Evolutionary conservation across 2,113 vertebrate genomes (phyloP).

Genomic region (Girardinichthys multiradiatus): DNA sequence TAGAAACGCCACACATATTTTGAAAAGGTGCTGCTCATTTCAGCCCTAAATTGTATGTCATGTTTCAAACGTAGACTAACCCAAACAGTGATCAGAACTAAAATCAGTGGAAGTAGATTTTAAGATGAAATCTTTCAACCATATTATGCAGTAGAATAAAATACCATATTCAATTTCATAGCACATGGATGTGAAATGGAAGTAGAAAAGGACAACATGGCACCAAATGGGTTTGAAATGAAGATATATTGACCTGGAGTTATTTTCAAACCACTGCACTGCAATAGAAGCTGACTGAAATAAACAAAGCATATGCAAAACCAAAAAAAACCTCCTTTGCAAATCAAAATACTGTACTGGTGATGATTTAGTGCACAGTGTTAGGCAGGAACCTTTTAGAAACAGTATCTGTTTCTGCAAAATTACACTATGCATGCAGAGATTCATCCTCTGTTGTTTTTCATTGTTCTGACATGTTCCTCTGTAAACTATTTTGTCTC

Average conservation of each 20-base stretch:
- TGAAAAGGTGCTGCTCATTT: too few relatives aligned
- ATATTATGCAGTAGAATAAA: background rate
- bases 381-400: too few relatives aligned
- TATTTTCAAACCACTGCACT: background rate
- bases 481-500: background rate
- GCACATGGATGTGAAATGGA: background rate
- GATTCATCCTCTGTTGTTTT: conserved; percentile 6
- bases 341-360: background rate
- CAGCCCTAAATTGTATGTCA: background rate
- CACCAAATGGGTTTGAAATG: background rate
- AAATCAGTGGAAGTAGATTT: too few relatives aligned
- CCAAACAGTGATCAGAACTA: too few relatives aligned
- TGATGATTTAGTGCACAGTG: too few relatives aligned
- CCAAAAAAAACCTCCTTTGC: background rate
- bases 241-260: background rate
- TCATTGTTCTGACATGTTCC: background rate
- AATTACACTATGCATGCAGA: background rate
- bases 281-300: background rate
- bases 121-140: too few relatives aligned
- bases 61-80: too few relatives aligned
- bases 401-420: background rate
- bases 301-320: background rate
- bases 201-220: background rate
- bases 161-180: background rate
- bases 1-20: too few relatives aligned